These are phyloP conservation scores for Drosophila mayaguana DNA, from an alignment of 2,888 invertebrate genomes.

Conservation along the genomic window DNA sequence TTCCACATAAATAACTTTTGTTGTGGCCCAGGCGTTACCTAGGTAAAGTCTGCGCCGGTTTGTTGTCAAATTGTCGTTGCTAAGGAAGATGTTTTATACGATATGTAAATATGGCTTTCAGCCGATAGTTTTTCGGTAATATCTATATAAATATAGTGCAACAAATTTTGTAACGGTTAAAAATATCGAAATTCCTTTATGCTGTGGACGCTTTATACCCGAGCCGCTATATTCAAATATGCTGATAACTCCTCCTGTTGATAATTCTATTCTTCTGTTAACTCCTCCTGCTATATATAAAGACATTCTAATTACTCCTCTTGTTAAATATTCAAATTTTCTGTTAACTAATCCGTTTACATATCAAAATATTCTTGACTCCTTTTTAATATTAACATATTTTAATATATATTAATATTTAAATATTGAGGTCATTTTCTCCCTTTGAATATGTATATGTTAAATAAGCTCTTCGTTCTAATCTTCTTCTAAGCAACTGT, in stretches of 20 bases:
- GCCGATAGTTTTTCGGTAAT: neutral
- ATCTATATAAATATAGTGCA: no score
- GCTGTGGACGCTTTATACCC: no score
- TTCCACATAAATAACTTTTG: constrained; percentile 21
- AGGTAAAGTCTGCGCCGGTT: constrained; percentile 15
- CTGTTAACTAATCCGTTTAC: no score
- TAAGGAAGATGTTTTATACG: neutral
- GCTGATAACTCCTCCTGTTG: neutral
- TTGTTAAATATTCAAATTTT: neutral
- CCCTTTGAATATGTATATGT: no score
- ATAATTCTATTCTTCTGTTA: neutral
- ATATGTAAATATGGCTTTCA: neutral
- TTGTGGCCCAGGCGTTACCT: constrained; percentile 41
- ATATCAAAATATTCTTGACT: no score
- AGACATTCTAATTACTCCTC: neutral
- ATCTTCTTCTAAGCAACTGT: no score
- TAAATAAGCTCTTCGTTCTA: no score
- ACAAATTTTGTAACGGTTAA: no score
- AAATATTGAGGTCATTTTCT: no score
- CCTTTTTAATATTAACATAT: no score
- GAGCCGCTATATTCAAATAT: neutral
- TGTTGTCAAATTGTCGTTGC: constrained; percentile 2
- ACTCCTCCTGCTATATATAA: neutral
- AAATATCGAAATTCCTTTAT: no score
- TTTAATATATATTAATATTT: no score